Conservation (phyloP, 2,113 vertebrate genomes). For the Rhinolophus ferrumequinum region DNA sequence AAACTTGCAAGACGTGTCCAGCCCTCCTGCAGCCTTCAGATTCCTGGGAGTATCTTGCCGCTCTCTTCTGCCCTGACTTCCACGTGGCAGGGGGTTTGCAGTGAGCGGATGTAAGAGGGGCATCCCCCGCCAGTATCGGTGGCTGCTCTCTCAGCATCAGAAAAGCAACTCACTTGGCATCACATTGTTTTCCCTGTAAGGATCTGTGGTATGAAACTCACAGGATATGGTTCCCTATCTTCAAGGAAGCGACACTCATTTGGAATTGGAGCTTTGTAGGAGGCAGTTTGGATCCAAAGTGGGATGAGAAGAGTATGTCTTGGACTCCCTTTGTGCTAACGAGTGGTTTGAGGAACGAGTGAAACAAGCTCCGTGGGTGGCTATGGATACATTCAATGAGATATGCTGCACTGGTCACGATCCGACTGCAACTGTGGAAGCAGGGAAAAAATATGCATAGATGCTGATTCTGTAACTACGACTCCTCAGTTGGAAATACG, state of each 20-base stretch:
- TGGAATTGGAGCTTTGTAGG: background rate
- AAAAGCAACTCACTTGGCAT: background rate
- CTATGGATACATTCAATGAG: background rate
- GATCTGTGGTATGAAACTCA: background rate
- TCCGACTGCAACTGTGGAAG: background rate
- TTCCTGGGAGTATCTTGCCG: background rate
- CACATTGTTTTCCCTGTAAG: background rate
- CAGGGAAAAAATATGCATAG: background rate
- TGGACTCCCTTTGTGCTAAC: too few relatives aligned
- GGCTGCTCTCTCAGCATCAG: background rate
- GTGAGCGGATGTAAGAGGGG: accelerated
- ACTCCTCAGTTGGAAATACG: background rate
- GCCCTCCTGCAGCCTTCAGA: background rate
- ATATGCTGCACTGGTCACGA: background rate
- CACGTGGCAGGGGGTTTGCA: accelerated
- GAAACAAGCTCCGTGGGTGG: background rate
- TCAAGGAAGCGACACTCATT: background rate
- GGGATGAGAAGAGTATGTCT: too few relatives aligned
- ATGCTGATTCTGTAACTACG: background rate
- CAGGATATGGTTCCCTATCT: background rate
- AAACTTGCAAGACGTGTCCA: background rate
- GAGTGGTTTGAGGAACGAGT: background rate
- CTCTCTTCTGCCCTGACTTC: too few relatives aligned
- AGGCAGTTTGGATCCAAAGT: background rate
- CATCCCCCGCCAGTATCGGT: background rate